These are phyloP conservation scores for Halcyon malimbica DNA, from an alignment of 2,113 vertebrate species.

Conservation along the genomic window DNA sequence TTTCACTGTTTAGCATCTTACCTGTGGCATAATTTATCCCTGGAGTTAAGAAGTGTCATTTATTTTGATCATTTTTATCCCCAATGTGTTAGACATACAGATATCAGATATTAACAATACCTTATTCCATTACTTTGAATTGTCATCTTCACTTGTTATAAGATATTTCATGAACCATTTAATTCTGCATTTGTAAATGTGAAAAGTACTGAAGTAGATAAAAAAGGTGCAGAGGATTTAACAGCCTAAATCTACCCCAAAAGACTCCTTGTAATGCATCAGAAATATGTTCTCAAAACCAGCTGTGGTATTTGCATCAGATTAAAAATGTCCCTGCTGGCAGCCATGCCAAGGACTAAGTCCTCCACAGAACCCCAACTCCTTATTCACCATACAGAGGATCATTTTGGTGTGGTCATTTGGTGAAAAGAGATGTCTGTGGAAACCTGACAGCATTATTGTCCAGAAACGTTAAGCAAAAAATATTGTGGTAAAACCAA, in stretches of 20 bases:
- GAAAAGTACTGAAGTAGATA: slow-evolving; percentile 24
- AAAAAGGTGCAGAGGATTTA: slow-evolving; percentile 10
- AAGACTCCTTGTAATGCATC: not conserved
- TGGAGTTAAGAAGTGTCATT: not conserved
- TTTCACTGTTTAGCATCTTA: slow-evolving; percentile 30
- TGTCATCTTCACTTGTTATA: slow-evolving; percentile 25
- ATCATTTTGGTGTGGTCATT: not conserved
- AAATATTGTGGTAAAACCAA: not conserved
- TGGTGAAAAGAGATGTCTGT: not conserved
- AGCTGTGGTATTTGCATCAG: not conserved
- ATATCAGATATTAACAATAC: slow-evolving; percentile 3
- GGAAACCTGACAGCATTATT: not conserved
- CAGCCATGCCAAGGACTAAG: not conserved
- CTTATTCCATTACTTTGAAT: slow-evolving; percentile 36
- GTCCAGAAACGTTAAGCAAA: not conserved
- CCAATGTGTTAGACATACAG: not conserved
- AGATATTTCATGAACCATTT: slow-evolving; percentile 47
- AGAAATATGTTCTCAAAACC: slow-evolving; percentile 7
- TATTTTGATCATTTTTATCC: slow-evolving; percentile 26
- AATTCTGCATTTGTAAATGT: slow-evolving; percentile 38
- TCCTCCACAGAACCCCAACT: not conserved
- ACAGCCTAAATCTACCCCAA: not conserved
- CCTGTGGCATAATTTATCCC: slow-evolving; percentile 19
- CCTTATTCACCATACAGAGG: not conserved
- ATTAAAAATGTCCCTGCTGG: not conserved